Evolutionary conservation across 1,140 invertebrate genomes (phyloP), one percentile per base, ranked within the genome.

Genomic region (Drosophila pseudoobscura): DNA sequence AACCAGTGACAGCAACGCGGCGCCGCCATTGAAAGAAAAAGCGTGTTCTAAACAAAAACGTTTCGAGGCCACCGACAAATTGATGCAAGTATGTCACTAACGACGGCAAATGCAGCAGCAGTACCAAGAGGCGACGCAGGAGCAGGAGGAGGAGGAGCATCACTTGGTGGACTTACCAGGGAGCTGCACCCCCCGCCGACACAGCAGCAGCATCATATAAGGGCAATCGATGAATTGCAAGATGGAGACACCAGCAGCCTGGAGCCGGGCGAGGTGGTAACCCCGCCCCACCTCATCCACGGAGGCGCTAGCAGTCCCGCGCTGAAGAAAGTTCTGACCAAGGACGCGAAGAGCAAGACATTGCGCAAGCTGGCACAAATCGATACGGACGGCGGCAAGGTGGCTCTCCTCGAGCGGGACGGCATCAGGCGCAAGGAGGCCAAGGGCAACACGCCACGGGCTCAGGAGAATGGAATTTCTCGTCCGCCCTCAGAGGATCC

Each of bases 251-350:
- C 74, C 45, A 90, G 82, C 46, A 87, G 80, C 13, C 59, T 91
- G 47, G 90, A 91, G 46, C 90, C 90, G 11, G 90, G 90, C n/a
- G 90, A 91, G 24, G 65, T 91, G 5, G 77, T 89, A 44, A 91
- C 90, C 24, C 90, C 90, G 22, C 90, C 90, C 9, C 89, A 84
- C 62, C 64, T 74, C 26, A 49, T 54, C 29, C 43, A 41, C 11
- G n/a, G 47, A 8, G 59, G 31, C 39, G 39, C 15, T 24, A 47
- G 49, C 1, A 78, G 78, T 61, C 76, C 61, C 0, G 57, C 52
- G 3, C 43, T 49, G 9, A 82, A 73, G 60, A 88, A 88, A 75
- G 20, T 61, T 5, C 61, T 79, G 3, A 17, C 62, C 49, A 84
- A 82, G 63, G 80, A 82, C 29, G 55, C 66, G 9, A 64, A 70